phyloP scores from a whole-genome alignment of 2,888 invertebrate species.

The Aphodius granarius region DNA sequence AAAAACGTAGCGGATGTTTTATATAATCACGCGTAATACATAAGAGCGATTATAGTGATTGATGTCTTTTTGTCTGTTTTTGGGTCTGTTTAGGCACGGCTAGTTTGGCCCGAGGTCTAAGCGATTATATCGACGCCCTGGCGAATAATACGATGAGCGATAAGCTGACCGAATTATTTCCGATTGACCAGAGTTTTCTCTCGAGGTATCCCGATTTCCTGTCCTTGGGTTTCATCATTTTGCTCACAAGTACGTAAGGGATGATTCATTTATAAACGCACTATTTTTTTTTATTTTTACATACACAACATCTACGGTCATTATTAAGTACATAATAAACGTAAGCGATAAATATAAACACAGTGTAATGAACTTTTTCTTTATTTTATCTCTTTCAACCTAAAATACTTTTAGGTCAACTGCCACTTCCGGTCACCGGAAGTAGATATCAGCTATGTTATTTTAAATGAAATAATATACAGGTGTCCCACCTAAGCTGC shows the following conservation, averaged over 20 bases:
- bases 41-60: neutral
- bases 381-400: too few species aligned
- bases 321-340: neutral
- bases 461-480: too few species aligned
- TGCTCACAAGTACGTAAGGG: constrained; percentile 55
- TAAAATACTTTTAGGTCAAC: too few species aligned
- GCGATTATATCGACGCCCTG: constrained; percentile 71
- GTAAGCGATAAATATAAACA: too few species aligned
- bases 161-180: constrained; percentile 58
- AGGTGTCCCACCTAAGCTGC: too few species aligned
- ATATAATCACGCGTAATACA: neutral
- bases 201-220: constrained; percentile 73
- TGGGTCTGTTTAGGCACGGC: constrained; percentile 64
- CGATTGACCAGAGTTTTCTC: constrained; percentile 63
- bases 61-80: neutral
- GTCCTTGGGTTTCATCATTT: constrained; percentile 64
- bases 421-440: too few species aligned
- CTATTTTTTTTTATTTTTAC: constrained; percentile 56
- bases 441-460: too few species aligned
- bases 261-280: neutral
- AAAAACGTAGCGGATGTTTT: neutral
- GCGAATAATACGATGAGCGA: constrained; percentile 62
- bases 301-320: constrained; percentile 36
- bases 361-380: too few species aligned
- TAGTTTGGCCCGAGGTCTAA: constrained; percentile 73